Evolutionary conservation across 2,888 invertebrate genomes (phyloP).

Genomic region (Capitulum mitella): DNA sequence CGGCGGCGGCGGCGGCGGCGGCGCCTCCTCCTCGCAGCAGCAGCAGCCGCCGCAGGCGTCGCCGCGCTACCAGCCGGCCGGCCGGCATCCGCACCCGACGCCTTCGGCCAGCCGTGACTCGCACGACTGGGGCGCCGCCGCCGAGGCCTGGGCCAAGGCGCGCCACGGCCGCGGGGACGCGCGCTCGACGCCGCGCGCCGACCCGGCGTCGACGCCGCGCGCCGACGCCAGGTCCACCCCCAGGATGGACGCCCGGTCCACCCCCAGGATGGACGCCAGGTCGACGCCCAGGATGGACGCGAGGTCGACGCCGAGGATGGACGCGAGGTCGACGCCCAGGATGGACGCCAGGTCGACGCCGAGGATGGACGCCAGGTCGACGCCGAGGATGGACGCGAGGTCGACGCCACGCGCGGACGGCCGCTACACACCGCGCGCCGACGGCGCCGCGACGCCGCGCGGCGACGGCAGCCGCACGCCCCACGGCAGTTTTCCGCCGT

Average conservation of each 20-base stretch:
- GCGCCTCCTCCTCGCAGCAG: not conserved
- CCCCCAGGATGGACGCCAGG: not conserved
- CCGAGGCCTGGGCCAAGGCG: constrained; percentile 23
- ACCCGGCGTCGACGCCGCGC: not conserved
- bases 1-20: not conserved
- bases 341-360: not conserved
- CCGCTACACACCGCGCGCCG: not conserved
- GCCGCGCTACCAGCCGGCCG: not conserved
- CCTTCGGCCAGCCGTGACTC: constrained; percentile 12
- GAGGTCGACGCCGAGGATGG: not conserved
- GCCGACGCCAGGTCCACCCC: not conserved
- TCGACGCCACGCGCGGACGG: not conserved
- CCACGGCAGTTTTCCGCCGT: not conserved
- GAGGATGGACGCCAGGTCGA: not conserved
- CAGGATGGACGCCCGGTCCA: not conserved
- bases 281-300: not conserved
- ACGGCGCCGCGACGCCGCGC: not conserved
- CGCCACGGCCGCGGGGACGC: constrained; percentile 5
- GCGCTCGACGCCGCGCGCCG: constrained; percentile 9
- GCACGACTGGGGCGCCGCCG: constrained; percentile 19
- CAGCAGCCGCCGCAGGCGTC: constrained; percentile 13
- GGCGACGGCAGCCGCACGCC: not conserved
- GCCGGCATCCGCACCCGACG: not conserved
- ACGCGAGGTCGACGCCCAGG: not conserved
- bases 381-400: not conserved